Conservation (phyloP, 2,888 invertebrate species). For the Norana najaformis region DNA sequence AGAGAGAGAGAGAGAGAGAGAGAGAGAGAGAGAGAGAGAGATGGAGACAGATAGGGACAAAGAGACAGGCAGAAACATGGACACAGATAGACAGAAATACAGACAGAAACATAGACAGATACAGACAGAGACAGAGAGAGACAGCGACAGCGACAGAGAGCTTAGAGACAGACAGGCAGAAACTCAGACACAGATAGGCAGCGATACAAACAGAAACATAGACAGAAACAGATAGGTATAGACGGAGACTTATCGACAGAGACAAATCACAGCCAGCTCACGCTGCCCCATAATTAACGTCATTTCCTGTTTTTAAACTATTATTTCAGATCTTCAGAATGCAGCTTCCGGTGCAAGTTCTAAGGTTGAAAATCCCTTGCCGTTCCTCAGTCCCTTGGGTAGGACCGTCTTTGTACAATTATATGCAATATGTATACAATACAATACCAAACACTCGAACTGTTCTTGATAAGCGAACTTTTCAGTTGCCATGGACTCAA, state of each 20-base stretch:
- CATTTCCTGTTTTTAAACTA: neutral
- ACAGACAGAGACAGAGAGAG: too few species aligned
- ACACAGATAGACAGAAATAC: too few species aligned
- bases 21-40: too few species aligned
- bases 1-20: too few species aligned
- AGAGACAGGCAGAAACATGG: too few species aligned
- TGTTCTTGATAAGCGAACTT: too few species aligned
- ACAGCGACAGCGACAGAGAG: too few species aligned
- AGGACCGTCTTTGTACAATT: neutral
- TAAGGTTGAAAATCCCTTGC: neutral
- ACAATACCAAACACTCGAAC: neutral
- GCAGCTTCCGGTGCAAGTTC: neutral
- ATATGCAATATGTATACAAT: neutral
- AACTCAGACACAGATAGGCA: neutral
- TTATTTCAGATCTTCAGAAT: neutral
- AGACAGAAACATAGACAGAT: too few species aligned
- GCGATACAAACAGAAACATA: neutral
- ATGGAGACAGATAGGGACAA: too few species aligned
- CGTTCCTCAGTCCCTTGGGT: neutral
- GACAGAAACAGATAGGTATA: neutral
- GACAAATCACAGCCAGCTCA: too few species aligned
- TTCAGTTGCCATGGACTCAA: too few species aligned
- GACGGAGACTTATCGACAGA: neutral
- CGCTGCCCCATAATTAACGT: neutral
- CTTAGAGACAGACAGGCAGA: neutral